Base-by-base conservation (phyloP, 1,140 invertebrate genomes). In the Phenacoccus solenopsis region DNA sequence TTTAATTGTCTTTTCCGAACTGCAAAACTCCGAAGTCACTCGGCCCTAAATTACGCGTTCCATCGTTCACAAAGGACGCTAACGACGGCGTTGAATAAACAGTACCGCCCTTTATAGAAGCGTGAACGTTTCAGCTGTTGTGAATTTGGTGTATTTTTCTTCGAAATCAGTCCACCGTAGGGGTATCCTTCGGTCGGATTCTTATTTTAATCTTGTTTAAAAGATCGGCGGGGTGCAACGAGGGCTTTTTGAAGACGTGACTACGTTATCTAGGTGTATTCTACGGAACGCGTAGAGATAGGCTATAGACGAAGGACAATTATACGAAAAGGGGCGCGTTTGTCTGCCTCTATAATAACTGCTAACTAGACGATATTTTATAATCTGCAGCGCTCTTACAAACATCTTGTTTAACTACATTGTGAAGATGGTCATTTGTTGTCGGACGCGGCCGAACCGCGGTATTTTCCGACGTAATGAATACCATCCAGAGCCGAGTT, bases 391-490 rank as follows among this genome's bases (percentile, higher is more conserved):
- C 20, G 38, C 16, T 9, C 38, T 49, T 49, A 49, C 38, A 49
- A 49, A 49, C 38, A 49, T 49, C 38, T 49, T 49, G 38, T 49
- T 49, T n/a, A 49, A 49, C 38, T 49, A n/a, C 38, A 49, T 49
- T 49, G 38, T 49, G 38, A 49, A 49, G 38, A 49, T 49, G 38
- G 16, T 49, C 16, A n/a, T 49, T 49, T 49, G 16, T 49, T 49
- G 38, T 49, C 38, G 38, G 38, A 9, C n/a, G 16, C 38, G 38
- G 5, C 5, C 12, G 38, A 49, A 3, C 20, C 12, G 20, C 20
- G 38, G 5, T 49, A 5, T 5, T 49, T 49, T 49, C 20, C 38
- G 13, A 9, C 38, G 4, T 49, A 4, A n/a, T 49, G 13, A 5
- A 32, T 32, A 32, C 13, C 5, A 32, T 13, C 13, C 13, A 7